Conservation (phyloP, 2,113 vertebrate species). For the Prinia subflava region DNA sequence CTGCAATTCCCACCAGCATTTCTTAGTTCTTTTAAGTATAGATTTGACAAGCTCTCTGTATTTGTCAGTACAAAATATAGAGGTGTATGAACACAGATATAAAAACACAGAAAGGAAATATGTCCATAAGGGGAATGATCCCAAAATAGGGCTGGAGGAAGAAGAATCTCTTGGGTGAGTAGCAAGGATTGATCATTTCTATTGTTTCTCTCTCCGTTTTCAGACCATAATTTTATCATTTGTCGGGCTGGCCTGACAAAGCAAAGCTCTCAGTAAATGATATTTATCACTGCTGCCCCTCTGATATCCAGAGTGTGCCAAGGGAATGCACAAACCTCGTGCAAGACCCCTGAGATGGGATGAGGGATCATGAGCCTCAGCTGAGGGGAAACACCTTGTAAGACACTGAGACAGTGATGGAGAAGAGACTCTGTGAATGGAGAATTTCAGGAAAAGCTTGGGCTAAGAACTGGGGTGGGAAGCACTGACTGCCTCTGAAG, state of each 20-base stretch:
- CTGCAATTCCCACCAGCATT: fast-evolving
- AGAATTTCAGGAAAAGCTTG: neutral
- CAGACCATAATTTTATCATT: neutral
- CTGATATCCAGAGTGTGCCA: neutral
- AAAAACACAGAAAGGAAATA: neutral
- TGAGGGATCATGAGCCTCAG: fast-evolving
- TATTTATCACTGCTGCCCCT: neutral
- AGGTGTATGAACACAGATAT: fast-evolving
- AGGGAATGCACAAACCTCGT: neutral
- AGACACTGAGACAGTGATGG: neutral
- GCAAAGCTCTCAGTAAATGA: neutral
- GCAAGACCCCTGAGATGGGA: neutral
- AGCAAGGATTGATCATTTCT: neutral
- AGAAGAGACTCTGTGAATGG: neutral
- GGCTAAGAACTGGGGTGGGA: neutral
- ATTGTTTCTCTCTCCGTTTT: neutral
- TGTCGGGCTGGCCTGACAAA: neutral
- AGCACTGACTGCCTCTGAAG: neutral
- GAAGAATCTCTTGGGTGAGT: neutral
- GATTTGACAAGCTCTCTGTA: neutral
- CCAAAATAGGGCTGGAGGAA: neutral
- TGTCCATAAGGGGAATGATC: neutral
- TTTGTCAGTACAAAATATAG: neutral
- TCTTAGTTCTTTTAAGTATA: neutral
- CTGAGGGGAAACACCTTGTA: neutral